These are phyloP conservation scores for Alloplasta piceator DNA, from an alignment of 2,888 invertebrate species.

Conservation along the genomic window DNA sequence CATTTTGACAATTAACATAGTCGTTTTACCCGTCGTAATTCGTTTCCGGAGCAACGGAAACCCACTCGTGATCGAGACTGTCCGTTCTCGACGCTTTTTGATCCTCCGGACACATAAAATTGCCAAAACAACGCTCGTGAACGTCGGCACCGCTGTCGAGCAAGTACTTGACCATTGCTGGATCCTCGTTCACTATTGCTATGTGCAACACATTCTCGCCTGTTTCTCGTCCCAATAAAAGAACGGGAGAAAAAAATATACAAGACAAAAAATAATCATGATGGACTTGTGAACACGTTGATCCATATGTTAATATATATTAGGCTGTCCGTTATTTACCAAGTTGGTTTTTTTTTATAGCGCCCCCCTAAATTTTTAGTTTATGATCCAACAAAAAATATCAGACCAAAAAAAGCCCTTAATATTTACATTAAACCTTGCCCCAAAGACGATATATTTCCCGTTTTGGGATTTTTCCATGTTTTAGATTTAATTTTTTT, in stretches of 20 bases:
- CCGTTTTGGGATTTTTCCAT: too few species aligned
- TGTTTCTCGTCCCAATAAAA: conserved; percentile 73
- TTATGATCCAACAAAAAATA: too few species aligned
- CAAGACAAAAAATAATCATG: conserved; percentile 31
- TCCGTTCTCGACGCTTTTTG: conserved; percentile 96
- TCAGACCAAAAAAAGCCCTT: too few species aligned
- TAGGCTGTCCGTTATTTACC: too few species aligned
- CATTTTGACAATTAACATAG: conserved; percentile 15
- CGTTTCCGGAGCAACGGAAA: conserved; percentile 91
- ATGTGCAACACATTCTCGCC: conserved; percentile 98
- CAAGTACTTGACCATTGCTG: conserved; percentile 97
- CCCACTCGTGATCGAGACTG: conserved; percentile 95
- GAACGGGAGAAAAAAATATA: conserved; percentile 43
- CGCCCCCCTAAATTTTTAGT: too few species aligned
- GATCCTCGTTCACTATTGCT: conserved; percentile 99
- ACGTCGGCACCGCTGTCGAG: conserved; percentile 96
- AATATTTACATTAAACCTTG: too few species aligned
- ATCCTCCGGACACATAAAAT: conserved; percentile 99
- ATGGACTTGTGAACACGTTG: background rate
- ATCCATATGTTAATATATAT: background rate
- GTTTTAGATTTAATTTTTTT: too few species aligned
- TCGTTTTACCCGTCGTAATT: conserved; percentile 91
- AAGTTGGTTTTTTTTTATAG: too few species aligned
- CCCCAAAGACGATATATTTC: too few species aligned
- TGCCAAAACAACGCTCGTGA: conserved; percentile 96